Evolutionary conservation across 2,888 invertebrate genomes (phyloP).

Genomic region (Dioctria linearis): DNA sequence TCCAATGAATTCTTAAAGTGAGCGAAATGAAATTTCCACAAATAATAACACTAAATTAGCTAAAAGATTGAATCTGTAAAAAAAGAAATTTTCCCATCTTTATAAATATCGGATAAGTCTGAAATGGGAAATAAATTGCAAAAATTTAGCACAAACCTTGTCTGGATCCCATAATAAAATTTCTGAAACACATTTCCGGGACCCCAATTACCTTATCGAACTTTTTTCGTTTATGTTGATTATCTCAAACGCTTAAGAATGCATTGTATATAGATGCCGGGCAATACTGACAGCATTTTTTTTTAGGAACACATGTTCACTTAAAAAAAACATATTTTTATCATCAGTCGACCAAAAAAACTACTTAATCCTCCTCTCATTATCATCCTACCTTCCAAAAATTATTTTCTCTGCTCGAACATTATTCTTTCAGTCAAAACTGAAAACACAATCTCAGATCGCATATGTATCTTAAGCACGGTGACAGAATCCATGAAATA

Average conservation of each 20-base stretch:
- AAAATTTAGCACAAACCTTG: no score
- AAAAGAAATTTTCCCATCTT: no score
- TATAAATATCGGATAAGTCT: no score
- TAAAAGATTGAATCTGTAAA: no score
- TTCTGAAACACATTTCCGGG: background rate
- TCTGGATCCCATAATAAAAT: no score
- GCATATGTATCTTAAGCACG: constrained; percentile 2
- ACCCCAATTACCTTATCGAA: constrained; percentile 8
- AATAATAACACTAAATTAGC: no score
- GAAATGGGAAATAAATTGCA: no score
- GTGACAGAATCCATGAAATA: constrained; percentile 15
- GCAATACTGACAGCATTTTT: background rate
- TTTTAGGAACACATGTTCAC: background rate
- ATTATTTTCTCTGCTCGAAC: background rate
- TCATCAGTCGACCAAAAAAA: background rate
- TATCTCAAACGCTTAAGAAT: background rate
- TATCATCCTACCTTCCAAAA: constrained; percentile 1
- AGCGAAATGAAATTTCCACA: no score
- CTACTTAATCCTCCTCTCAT: constrained; percentile 13
- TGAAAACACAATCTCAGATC: background rate
- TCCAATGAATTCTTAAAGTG: no score
- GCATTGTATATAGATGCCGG: background rate
- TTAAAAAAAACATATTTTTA: background rate
- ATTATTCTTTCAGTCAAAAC: constrained; percentile 16
- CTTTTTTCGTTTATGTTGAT: background rate